phyloP scores from a whole-genome alignment of 1,140 invertebrate species.

The Drosophila willistoni region DNA sequence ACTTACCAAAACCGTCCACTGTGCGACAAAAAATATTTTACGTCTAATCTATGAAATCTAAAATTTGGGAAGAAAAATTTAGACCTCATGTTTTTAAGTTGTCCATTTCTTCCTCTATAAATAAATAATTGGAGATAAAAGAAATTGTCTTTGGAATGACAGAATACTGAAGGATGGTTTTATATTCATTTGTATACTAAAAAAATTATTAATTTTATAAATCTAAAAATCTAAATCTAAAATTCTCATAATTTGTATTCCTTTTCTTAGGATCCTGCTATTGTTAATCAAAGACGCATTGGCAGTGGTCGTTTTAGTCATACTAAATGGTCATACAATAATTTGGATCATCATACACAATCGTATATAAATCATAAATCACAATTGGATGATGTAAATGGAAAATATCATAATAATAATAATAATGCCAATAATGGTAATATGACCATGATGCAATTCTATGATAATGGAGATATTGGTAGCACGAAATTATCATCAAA shows the following conservation, averaged over 20 bases:
- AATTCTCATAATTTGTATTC: slow-evolving; percentile 1
- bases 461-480: slow-evolving; percentile 63
- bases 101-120: too few relatives aligned
- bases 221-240: too few relatives aligned
- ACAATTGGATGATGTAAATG: slow-evolving; percentile 43
- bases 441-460: slow-evolving; percentile 60
- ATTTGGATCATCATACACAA: slow-evolving; percentile 40
- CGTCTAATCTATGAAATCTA: too few relatives aligned
- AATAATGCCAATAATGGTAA: slow-evolving; percentile 35
- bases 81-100: too few relatives aligned
- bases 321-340: slow-evolving; percentile 64
- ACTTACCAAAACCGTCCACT: too few relatives aligned
- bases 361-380: slow-evolving; percentile 43
- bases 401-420: slow-evolving; percentile 26
- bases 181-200: too few relatives aligned
- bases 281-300: slow-evolving; percentile 80
- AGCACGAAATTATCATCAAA: slow-evolving; percentile 37
- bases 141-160: too few relatives aligned
- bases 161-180: too few relatives aligned
- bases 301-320: slow-evolving; percentile 74
- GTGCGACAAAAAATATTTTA: too few relatives aligned
- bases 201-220: too few relatives aligned
- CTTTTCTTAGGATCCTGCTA: slow-evolving; percentile 60
- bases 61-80: too few relatives aligned
- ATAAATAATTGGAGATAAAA: too few relatives aligned